Evolutionary conservation across 2,888 invertebrate genomes (phyloP).

Genomic region (Synanthedon vespiformis): DNA sequence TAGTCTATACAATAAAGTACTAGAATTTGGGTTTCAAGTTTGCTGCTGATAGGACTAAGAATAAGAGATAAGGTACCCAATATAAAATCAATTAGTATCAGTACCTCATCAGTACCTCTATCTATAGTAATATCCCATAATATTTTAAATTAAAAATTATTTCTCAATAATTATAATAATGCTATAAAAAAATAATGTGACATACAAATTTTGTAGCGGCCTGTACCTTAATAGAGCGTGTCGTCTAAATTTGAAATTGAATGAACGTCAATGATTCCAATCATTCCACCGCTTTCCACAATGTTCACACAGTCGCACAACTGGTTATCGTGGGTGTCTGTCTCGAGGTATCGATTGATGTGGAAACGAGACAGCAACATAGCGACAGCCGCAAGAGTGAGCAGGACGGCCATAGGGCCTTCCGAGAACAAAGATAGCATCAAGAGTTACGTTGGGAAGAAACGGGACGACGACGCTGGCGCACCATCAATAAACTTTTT

Average conservation of each 20-base stretch:
- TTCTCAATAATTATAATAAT: too few species aligned
- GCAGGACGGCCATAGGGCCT: conserved; percentile 29
- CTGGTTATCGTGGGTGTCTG: conserved; percentile 49
- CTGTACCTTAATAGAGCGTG: too few species aligned
- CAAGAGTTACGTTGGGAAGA: conserved; percentile 45
- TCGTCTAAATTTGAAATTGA: background rate
- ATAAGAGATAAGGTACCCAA: too few species aligned
- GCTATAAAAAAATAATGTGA: too few species aligned
- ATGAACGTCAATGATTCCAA: conserved; percentile 15
- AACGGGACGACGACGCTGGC: conserved; percentile 48
- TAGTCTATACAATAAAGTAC: too few species aligned
- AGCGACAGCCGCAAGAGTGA: conserved; percentile 10
- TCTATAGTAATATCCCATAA: too few species aligned
- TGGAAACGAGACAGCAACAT: conserved; percentile 25
- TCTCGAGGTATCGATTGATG: conserved; percentile 56
- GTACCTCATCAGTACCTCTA: too few species aligned
- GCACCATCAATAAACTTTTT: conserved; percentile 46
- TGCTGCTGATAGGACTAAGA: too few species aligned
- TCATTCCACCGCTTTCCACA: conserved; percentile 6
- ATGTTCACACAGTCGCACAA: conserved; percentile 35
- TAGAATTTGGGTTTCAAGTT: too few species aligned
- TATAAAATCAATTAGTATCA: too few species aligned
- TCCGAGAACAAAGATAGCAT: conserved; percentile 65
- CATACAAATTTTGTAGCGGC: too few species aligned
- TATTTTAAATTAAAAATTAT: too few species aligned